Percentiles rank a stretch among this genome's conserved stretches.
Evolutionary conservation across 2,888 invertebrate genomes (phyloP).

Genomic region (Liopterus haemorrhoidalis): DNA sequence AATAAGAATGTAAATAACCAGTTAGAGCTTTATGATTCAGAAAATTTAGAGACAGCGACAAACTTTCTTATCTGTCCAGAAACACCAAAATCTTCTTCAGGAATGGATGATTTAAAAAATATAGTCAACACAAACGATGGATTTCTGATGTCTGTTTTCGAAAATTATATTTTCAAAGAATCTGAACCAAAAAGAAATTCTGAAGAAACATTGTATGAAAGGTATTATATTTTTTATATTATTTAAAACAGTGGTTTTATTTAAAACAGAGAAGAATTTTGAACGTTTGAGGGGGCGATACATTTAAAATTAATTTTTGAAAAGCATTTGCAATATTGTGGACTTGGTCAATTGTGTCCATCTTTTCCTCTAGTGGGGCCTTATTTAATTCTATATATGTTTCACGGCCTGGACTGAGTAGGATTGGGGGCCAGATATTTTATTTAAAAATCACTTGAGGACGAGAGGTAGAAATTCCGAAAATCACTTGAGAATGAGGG

Average conservation of each 20-base stretch:
- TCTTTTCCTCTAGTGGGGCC: too few species aligned
- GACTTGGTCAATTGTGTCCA: conserved; percentile 3
- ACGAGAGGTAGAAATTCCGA: too few species aligned
- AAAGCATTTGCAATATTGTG: neutral
- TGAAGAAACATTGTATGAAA: conserved; percentile 32
- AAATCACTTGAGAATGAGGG: too few species aligned
- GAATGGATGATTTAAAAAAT: conserved; percentile 40
- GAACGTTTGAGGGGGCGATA: too few species aligned
- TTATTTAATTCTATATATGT: too few species aligned
- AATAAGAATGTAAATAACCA: conserved; percentile 8
- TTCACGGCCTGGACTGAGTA: too few species aligned
- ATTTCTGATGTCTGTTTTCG: conserved; percentile 48
- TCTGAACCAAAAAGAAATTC: conserved; percentile 7
- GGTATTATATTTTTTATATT: conserved; percentile 23
- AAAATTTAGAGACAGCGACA: conserved; percentile 9
- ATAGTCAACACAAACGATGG: conserved; percentile 40
- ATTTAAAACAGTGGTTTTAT: neutral
- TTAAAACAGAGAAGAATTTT: too few species aligned
- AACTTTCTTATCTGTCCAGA: conserved; percentile 34
- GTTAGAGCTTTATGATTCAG: conserved; percentile 9
- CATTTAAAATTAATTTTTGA: neutral
- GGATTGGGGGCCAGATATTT: too few species aligned
- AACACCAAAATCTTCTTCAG: conserved; percentile 35
- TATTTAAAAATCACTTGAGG: too few species aligned
- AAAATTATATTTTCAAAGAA: conserved; percentile 40